These are phyloP conservation scores for Micrasema longulum DNA, from an alignment of 1,140 invertebrate genomes.

Conservation along the genomic window DNA sequence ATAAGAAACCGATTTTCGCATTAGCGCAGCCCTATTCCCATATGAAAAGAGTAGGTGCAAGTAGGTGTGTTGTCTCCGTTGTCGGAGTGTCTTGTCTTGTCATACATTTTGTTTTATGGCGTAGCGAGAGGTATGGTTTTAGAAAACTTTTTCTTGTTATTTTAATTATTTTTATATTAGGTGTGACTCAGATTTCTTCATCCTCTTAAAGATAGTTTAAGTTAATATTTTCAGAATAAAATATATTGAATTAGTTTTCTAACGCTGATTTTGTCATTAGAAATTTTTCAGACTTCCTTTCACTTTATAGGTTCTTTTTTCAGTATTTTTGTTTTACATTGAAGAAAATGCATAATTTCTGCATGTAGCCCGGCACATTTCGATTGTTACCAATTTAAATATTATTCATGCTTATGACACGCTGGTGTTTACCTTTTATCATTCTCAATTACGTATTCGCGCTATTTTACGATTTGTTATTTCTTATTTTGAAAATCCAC, in stretches of 20 bases:
- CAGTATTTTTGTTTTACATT: conserved; percentile 3
- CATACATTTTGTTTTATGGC: conserved; percentile 48
- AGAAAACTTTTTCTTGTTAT: conserved; percentile 13
- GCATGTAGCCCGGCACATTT: background rate
- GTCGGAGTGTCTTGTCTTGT: no score
- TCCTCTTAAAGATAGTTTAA: no score
- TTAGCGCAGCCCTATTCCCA: conserved; percentile 15
- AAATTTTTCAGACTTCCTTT: conserved; percentile 25
- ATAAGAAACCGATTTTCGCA: no score
- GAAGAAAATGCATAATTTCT: conserved; percentile 3
- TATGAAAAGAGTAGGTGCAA: no score
- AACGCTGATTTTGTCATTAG: background rate
- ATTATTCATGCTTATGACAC: conserved; percentile 14
- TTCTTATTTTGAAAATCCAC: conserved; percentile 29
- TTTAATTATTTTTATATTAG: no score
- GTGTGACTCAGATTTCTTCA: no score
- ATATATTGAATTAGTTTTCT: no score
- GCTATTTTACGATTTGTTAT: conserved; percentile 16
- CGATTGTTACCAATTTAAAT: no score
- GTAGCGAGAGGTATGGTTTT: conserved; percentile 43
- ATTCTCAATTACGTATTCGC: conserved; percentile 33
- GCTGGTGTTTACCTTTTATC: conserved; percentile 37
- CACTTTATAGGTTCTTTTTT: conserved; percentile 13
- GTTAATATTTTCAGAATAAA: no score
- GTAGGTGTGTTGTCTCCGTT: conserved; percentile 43